A percentile compares a stretch with the other conserved stretches of the same genome.
phyloP scores from a whole-genome alignment of 2,888 invertebrate species.

The Metallyticus violacea region DNA sequence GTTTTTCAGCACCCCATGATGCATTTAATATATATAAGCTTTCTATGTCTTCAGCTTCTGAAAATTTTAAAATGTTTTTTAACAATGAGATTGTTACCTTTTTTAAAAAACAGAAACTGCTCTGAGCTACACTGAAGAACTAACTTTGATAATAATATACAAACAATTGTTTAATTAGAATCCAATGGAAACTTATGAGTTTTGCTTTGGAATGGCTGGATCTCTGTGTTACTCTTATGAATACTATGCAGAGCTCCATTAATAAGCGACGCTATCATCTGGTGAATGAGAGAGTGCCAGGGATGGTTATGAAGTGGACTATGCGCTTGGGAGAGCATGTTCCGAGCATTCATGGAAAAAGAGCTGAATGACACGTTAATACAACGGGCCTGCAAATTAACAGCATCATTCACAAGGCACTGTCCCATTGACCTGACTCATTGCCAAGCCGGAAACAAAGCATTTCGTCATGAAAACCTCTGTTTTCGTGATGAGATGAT shows the following conservation, averaged over 20 bases:
- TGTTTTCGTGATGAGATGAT: background rate
- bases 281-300: background rate
- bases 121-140: no score
- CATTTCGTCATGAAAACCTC: background rate
- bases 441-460: background rate
- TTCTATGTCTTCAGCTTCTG: no score
- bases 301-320: background rate
- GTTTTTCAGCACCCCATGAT: no score
- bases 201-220: background rate
- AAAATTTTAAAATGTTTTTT: no score
- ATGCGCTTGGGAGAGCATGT: background rate
- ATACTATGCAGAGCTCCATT: background rate
- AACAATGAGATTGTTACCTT: no score
- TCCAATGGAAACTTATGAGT: no score
- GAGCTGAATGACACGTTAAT: background rate
- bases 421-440: background rate
- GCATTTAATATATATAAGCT: no score
- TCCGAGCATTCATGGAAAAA: background rate
- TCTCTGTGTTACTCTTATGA: background rate
- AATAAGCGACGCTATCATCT: background rate
- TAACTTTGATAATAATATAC: no score
- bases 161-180: no score
- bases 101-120: no score
- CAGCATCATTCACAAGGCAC: background rate
- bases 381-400: background rate